A percentile compares a stretch with the other conserved stretches of the same genome.
These are phyloP conservation scores for Unio pictorum DNA, from an alignment of 2,888 invertebrate species.

Conservation along the genomic window DNA sequence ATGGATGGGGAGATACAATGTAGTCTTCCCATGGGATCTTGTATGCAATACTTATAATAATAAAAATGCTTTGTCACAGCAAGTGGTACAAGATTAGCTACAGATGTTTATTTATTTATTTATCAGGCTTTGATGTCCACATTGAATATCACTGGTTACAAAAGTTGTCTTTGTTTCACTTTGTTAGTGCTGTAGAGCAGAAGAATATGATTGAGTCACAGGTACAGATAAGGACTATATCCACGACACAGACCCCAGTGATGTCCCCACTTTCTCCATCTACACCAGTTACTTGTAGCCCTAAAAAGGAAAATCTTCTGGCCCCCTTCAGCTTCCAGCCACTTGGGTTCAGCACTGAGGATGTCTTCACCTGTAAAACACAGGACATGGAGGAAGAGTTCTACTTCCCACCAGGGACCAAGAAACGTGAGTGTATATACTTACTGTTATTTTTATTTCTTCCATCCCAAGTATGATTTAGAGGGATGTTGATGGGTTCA, in stretches of 20 bases:
- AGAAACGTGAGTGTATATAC: slow-evolving; percentile 26
- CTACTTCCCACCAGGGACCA: slow-evolving; percentile 28
- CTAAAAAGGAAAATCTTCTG: slow-evolving; percentile 4
- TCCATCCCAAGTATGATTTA: no score
- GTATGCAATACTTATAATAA: no score
- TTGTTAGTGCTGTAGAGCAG: slow-evolving; percentile 48
- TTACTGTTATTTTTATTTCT: no score
- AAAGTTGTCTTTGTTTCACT: not conserved
- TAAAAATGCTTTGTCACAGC: no score
- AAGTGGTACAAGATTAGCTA: no score
- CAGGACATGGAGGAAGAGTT: slow-evolving; percentile 40
- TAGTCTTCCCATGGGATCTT: no score
- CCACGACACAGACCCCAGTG: slow-evolving; percentile 5
- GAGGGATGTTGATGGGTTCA: no score
- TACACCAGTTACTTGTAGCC: not conserved
- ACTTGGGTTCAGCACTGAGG: slow-evolving; percentile 34
- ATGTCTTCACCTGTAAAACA: slow-evolving; percentile 34
- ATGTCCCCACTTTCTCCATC: not conserved
- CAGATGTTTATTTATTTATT: no score
- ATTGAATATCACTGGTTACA: not conserved
- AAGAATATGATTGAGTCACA: slow-evolving; percentile 42
- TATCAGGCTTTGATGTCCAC: no score
- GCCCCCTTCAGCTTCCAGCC: slow-evolving; percentile 4
- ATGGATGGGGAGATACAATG: no score
- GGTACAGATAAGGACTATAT: slow-evolving; percentile 29